Conservation (phyloP, 2,888 invertebrate genomes). For the Priocnemis perturbator region DNA sequence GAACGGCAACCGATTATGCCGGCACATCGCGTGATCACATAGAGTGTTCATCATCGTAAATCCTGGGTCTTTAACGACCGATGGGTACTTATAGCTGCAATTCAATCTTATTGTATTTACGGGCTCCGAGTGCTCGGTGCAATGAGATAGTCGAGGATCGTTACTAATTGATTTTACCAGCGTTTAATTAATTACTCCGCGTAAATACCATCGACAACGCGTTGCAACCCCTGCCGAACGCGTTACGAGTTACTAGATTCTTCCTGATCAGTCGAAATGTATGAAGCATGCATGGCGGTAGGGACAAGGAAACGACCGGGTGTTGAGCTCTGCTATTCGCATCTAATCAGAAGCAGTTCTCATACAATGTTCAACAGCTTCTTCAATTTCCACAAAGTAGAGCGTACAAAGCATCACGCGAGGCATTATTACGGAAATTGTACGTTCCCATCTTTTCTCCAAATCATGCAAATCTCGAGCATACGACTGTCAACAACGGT, state of each 20-base stretch:
- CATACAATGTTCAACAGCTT: too few relatives aligned
- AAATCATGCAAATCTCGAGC: too few relatives aligned
- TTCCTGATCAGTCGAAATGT: too few relatives aligned
- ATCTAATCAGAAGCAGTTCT: too few relatives aligned
- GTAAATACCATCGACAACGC: neutral
- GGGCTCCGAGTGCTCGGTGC: neutral
- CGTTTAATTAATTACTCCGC: constrained; percentile 27
- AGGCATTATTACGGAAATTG: constrained; percentile 4
- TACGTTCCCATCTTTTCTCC: neutral
- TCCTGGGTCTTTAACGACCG: constrained; percentile 19
- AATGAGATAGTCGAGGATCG: constrained; percentile 9
- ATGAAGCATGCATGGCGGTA: too few relatives aligned
- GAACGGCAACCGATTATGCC: constrained; percentile 10
- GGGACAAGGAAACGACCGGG: too few relatives aligned
- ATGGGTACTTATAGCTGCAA: constrained; percentile 26
- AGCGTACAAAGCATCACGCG: neutral
- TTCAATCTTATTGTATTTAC: constrained; percentile 37
- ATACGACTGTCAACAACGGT: too few relatives aligned
- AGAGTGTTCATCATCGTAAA: constrained; percentile 29
- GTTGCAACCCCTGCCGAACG: neutral
- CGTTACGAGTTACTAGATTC: too few relatives aligned
- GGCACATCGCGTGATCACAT: constrained; percentile 11
- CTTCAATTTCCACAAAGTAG: too few relatives aligned
- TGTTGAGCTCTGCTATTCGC: too few relatives aligned
- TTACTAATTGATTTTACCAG: constrained; percentile 36